phyloP scores from a whole-genome alignment of 2,113 vertebrate genomes.

The Chaetura pelagica region DNA sequence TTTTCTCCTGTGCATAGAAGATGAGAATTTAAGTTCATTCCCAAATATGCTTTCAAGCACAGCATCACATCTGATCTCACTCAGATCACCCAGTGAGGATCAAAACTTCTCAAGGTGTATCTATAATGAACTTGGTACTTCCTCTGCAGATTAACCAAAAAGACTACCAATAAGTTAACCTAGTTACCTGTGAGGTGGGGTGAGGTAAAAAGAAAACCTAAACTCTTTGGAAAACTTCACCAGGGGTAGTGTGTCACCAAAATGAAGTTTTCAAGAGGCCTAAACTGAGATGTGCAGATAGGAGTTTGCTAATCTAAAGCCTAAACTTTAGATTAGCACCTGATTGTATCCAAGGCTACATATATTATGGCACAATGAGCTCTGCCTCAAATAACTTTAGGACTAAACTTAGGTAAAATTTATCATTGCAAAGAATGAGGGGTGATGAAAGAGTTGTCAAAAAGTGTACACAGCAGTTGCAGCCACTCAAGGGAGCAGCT shows the following conservation, averaged over 20 bases:
- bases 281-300: not conserved
- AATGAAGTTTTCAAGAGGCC: not conserved
- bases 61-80: not conserved
- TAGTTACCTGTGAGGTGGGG: not conserved
- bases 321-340: not conserved
- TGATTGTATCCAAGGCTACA: not conserved
- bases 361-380: not conserved
- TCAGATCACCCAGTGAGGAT: not conserved
- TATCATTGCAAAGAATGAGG: not conserved
- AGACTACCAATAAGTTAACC: not conserved
- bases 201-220: not conserved
- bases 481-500: not conserved
- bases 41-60: not conserved
- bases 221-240: not conserved
- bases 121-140: not conserved
- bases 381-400: not conserved
- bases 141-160: not conserved
- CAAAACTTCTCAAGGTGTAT: not conserved
- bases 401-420: not conserved
- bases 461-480: not conserved
- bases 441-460: not conserved
- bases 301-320: not conserved
- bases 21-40: not conserved
- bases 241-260: not conserved
- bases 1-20: not conserved